Evolutionary conservation across 2,113 vertebrate species (phyloP).

Genomic region (Bettongia penicillata): DNA sequence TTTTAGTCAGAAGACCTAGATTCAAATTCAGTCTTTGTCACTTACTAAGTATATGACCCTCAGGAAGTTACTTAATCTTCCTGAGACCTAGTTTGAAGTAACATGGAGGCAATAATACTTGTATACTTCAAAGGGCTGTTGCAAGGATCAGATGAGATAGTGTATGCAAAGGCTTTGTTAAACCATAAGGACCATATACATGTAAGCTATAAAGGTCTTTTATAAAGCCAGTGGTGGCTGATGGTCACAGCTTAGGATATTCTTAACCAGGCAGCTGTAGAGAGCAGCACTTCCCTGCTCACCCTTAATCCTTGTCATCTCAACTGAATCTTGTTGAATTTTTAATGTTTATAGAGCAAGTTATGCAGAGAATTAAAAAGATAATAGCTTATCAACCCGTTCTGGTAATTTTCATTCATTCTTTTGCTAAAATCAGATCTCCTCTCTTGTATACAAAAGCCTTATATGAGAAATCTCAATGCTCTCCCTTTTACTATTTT

Average conservation of each 20-base stretch:
- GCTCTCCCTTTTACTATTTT: not conserved
- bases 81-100: not conserved
- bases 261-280: not conserved
- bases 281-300: not conserved
- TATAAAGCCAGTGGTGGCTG: not conserved
- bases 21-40: not conserved
- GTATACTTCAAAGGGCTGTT: not conserved
- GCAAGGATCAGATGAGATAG: not conserved
- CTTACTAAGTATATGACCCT: not conserved
- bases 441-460: not conserved
- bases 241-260: not conserved
- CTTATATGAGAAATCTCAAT: not conserved
- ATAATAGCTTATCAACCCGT: conserved; percentile 5
- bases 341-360: not conserved
- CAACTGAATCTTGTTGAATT: not conserved
- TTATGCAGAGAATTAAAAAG: conserved; percentile 5
- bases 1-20: not conserved
- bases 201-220: not conserved
- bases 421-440: not conserved
- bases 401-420: not conserved
- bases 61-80: not conserved
- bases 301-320: not conserved
- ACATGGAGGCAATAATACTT: not conserved
- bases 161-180: not conserved
- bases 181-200: not conserved